phyloP scores from a whole-genome alignment of 2,888 invertebrate species.

The Aleiodes testaceus region DNA sequence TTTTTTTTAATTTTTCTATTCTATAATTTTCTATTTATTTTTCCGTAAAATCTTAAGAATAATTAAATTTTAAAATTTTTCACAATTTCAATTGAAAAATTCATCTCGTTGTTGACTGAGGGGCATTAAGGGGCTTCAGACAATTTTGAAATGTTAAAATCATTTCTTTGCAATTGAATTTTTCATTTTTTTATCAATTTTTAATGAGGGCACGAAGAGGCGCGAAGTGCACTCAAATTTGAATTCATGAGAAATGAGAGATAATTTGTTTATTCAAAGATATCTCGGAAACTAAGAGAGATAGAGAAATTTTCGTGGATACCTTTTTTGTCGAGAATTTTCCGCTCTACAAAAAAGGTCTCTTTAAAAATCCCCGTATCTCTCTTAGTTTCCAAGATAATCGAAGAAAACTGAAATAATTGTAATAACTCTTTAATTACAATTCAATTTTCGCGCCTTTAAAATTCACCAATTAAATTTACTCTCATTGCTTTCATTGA shows the following conservation, averaged over 20 bases:
- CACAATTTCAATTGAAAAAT: conserved; percentile 30
- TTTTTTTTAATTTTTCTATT: conserved; percentile 43
- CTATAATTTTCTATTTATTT: conserved; percentile 32
- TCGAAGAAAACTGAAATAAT: no score
- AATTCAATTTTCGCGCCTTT: conserved; percentile 3
- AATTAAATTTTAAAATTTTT: conserved; percentile 22
- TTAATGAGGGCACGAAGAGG: conserved; percentile 22
- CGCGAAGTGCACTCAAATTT: conserved; percentile 12
- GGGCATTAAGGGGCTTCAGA: conserved; percentile 3
- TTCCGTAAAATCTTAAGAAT: conserved; percentile 30
- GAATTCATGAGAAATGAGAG: no score
- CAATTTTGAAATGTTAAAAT: conserved; percentile 3
- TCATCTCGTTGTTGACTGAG: conserved; percentile 27
- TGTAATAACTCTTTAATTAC: background rate
- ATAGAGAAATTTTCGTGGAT: no score
- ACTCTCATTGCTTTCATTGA: conserved; percentile 1
- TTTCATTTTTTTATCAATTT: background rate
- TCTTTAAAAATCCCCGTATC: no score
- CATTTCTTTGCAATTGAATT: background rate
- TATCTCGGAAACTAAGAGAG: no score
- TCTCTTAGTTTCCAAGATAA: no score
- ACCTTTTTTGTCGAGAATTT: no score
- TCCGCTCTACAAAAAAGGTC: no score
- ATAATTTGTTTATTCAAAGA: no score
- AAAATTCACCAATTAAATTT: background rate